Conservation (phyloP, 2,888 invertebrate genomes). For the Toxonevra muliebris region DNA sequence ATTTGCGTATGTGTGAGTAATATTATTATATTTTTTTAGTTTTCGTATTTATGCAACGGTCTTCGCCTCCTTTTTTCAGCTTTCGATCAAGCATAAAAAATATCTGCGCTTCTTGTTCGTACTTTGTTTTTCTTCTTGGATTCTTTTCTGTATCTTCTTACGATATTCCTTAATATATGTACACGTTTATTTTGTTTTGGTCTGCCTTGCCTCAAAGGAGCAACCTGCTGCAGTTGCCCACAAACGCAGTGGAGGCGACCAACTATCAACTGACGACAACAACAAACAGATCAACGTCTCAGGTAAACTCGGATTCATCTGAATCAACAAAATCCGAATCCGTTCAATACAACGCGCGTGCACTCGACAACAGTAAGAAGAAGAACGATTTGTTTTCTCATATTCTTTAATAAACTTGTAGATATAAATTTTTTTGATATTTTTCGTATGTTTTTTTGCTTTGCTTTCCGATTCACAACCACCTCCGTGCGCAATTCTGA, state of each 20-base stretch:
- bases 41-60: constrained; percentile 28
- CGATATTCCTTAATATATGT: no score
- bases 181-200: constrained; percentile 12
- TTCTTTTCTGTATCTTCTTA: constrained; percentile 21
- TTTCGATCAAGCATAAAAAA: constrained; percentile 41
- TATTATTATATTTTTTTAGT: constrained; percentile 13
- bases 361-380: no score
- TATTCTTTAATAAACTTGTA: no score
- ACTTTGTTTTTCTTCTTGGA: constrained; percentile 39
- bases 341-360: constrained; percentile 19
- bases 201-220: constrained; percentile 15
- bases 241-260: constrained; percentile 21
- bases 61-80: constrained; percentile 45
- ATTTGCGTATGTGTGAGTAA: neutral
- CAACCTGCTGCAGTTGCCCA: constrained; percentile 25
- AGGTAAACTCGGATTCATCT: neutral
- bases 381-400: no score
- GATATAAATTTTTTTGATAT: no score
- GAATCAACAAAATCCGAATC: neutral
- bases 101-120: constrained; percentile 44
- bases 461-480: constrained; percentile 35
- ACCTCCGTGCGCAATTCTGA: constrained; percentile 48
- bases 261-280: constrained; percentile 22
- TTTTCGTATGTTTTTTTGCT: no score
- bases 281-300: constrained; percentile 2